Conservation (phyloP, 2,888 invertebrate species). For the Xestia xanthographa region DNA sequence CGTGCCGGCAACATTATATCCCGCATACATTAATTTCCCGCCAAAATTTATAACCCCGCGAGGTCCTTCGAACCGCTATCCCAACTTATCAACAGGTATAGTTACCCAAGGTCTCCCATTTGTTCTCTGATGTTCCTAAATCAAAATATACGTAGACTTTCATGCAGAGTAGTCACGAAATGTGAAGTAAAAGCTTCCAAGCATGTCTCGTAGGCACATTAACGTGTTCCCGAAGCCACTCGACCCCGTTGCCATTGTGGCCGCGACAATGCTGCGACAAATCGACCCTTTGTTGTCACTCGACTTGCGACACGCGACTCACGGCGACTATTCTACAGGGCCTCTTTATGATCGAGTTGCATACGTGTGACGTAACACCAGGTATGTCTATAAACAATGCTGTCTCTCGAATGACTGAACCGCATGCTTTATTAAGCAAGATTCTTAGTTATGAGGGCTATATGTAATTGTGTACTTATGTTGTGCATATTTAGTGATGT, state of each 20-base stretch:
- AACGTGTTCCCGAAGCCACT: slow-evolving; percentile 73
- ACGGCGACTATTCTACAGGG: slow-evolving; percentile 60
- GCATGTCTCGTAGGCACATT: slow-evolving; percentile 71
- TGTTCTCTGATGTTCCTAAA: not conserved
- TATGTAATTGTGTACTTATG: slow-evolving; percentile 12
- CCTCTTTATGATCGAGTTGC: slow-evolving; percentile 27
- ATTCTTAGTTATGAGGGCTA: slow-evolving; percentile 37
- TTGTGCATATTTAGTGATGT: not conserved
- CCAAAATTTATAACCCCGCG: too few species aligned
- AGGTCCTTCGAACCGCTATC: too few species aligned
- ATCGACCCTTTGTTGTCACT: slow-evolving; percentile 84
- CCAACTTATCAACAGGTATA: too few species aligned
- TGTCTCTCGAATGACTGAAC: slow-evolving; percentile 41
- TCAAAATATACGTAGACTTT: slow-evolving; percentile 5
- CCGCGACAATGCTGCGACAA: slow-evolving; percentile 79
- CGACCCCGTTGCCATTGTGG: slow-evolving; percentile 81
- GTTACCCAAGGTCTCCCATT: not conserved
- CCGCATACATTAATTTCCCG: too few species aligned
- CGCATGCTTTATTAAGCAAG: slow-evolving; percentile 42
- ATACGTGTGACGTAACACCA: slow-evolving; percentile 42
- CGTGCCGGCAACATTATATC: too few species aligned
- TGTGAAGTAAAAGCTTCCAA: slow-evolving; percentile 50
- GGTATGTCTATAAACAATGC: slow-evolving; percentile 34
- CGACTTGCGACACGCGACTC: slow-evolving; percentile 71
- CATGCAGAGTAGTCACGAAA: slow-evolving; percentile 33